A percentile compares a stretch with the other conserved stretches of the same genome.
Conservation (phyloP, 2,888 invertebrate genomes). For the Hypsopygia costalis region DNA sequence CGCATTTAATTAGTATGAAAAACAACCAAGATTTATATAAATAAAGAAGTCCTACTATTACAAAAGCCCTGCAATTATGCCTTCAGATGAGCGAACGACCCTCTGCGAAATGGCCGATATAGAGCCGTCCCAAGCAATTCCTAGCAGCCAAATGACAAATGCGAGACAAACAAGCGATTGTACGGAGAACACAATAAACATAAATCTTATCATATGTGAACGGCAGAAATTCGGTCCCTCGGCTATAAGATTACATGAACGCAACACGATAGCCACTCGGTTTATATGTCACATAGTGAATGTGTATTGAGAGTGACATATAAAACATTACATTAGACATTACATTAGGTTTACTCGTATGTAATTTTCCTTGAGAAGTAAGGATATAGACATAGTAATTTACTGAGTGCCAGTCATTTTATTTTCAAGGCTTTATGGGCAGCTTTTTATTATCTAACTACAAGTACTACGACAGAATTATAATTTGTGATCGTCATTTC, state of each 20-base stretch:
- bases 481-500: too few species aligned
- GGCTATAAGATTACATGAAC: conserved; percentile 4
- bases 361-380: too few species aligned
- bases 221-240: conserved; percentile 16
- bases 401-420: too few species aligned
- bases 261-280: conserved; percentile 7
- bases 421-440: too few species aligned
- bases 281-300: background rate
- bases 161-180: conserved; percentile 41
- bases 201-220: conserved; percentile 32
- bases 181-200: conserved; percentile 30
- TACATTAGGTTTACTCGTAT: too few species aligned
- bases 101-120: background rate
- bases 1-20: too few species aligned
- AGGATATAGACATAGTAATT: too few species aligned
- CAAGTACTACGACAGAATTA: too few species aligned
- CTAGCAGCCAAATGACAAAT: conserved; percentile 33
- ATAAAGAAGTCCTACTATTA: too few species aligned
- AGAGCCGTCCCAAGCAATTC: conserved; percentile 12
- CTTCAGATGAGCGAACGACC: background rate
- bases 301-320: background rate
- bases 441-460: too few species aligned
- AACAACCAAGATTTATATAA: too few species aligned
- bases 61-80: background rate
- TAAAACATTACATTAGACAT: too few species aligned